phyloP scores from a whole-genome alignment of 2,797 vertebrate species.

The Danionella dracula region DNA sequence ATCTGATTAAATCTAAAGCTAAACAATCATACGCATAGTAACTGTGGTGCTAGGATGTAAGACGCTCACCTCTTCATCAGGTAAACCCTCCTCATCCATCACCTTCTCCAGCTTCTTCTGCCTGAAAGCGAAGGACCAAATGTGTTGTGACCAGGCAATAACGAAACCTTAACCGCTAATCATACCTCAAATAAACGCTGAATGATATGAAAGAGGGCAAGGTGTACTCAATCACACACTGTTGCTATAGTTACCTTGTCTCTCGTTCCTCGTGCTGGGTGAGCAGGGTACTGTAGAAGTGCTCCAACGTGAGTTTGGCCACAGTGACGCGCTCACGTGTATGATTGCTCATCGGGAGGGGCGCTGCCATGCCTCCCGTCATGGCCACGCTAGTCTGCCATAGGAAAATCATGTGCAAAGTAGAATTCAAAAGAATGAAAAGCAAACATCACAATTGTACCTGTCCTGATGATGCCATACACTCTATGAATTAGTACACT shows the following conservation, averaged over 20 bases:
- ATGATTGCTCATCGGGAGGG: slow-evolving; percentile 98
- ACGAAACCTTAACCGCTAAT: no score
- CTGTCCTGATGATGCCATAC: no score
- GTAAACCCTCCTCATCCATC: slow-evolving; percentile 97
- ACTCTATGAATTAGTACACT: no score
- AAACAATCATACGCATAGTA: no score
- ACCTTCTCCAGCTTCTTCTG: slow-evolving; percentile 97
- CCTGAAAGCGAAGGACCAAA: slow-evolving; percentile 60
- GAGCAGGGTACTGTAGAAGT: slow-evolving; percentile 97
- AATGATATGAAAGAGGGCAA: not conserved
- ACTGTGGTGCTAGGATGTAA: no score
- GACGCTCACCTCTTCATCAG: slow-evolving; percentile 89
- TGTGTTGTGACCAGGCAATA: not conserved
- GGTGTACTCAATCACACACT: no score
- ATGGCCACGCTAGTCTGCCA: slow-evolving; percentile 86
- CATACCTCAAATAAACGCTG: no score
- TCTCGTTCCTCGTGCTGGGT: slow-evolving; percentile 96
- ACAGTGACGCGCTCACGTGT: slow-evolving; percentile 96
- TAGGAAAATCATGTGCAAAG: slow-evolving; percentile 21
- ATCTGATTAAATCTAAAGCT: no score
- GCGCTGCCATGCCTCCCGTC: slow-evolving; percentile 85
- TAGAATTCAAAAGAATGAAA: not conserved
- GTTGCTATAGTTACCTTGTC: slow-evolving; percentile 75
- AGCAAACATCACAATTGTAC: no score
- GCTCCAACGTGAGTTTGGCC: slow-evolving; percentile 96